Evolutionary conservation across 1,140 invertebrate genomes (phyloP).

Genomic region (Bombus difficillimus): DNA sequence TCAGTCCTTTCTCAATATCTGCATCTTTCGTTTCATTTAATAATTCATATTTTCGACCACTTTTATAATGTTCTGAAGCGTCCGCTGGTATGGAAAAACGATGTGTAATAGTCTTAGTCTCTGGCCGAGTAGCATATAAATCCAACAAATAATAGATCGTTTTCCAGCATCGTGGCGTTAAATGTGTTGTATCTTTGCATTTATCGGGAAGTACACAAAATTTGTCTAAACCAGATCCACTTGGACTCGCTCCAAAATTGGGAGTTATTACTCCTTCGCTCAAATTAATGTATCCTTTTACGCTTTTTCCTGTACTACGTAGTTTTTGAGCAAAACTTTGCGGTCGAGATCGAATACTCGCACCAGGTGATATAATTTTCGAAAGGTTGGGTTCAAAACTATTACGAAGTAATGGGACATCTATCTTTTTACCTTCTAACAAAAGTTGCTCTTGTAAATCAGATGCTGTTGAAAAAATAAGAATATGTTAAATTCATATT

Average conservation of each 20-base stretch:
- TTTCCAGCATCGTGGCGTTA: constrained; percentile 94
- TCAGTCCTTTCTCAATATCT: constrained; percentile 80
- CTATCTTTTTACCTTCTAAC: constrained; percentile 76
- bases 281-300: constrained; percentile 89
- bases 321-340: constrained; percentile 94
- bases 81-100: constrained; percentile 81
- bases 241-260: constrained; percentile 85
- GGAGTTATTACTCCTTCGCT: constrained; percentile 89
- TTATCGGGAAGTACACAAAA: constrained; percentile 82
- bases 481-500: constrained; percentile 8
- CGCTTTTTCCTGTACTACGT: constrained; percentile 91
- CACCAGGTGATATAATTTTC: constrained; percentile 84
- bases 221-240: constrained; percentile 84
- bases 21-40: constrained; percentile 75
- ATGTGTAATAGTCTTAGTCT: constrained; percentile 93
- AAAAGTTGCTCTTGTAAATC: constrained; percentile 85
- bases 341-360: constrained; percentile 87
- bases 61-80: constrained; percentile 75
- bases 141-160: constrained; percentile 96
- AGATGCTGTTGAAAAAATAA: constrained; percentile 81
- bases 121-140: constrained; percentile 96
- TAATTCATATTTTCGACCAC: constrained; percentile 74
- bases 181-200: constrained; percentile 77
- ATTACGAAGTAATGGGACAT: constrained; percentile 80
- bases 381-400: constrained; percentile 77